A percentile compares a stretch with the other conserved stretches of the same genome.
Evolutionary conservation across 2,888 invertebrate genomes (phyloP).

Genomic region (Nomada fucata): DNA sequence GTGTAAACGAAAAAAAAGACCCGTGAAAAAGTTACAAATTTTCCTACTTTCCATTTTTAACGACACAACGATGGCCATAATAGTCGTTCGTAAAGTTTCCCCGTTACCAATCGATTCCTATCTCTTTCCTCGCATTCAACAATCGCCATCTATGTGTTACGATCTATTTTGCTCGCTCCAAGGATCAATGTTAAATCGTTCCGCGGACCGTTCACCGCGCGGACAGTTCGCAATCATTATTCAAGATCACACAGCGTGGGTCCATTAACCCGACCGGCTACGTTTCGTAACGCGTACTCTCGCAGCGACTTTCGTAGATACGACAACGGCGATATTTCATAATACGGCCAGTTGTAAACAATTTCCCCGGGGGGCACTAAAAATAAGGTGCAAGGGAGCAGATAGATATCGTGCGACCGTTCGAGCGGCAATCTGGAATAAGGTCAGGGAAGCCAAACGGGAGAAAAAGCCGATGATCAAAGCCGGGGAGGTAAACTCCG

Average conservation of each 20-base stretch:
- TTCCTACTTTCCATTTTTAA: neutral
- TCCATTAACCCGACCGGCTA: conserved; percentile 39
- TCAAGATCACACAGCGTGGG: conserved; percentile 48
- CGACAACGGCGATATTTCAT: conserved; percentile 60
- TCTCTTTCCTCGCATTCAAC: too few relatives aligned
- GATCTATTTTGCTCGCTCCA: neutral
- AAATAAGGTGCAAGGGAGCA: conserved; percentile 47
- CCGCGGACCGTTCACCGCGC: neutral
- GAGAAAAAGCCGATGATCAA: conserved; percentile 48
- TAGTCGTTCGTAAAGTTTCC: neutral
- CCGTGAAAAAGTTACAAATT: neutral
- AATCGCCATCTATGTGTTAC: neutral
- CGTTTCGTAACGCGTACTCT: conserved; percentile 36
- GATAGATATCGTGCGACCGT: conserved; percentile 48
- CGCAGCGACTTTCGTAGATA: conserved; percentile 51
- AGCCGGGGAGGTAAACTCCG: conserved; percentile 31
- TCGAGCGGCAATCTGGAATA: conserved; percentile 68
- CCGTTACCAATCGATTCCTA: neutral
- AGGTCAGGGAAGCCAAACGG: conserved; percentile 75
- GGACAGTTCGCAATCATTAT: conserved; percentile 47
- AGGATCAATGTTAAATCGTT: conserved; percentile 27
- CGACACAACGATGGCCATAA: neutral
- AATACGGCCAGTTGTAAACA: conserved; percentile 56
- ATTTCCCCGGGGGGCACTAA: conserved; percentile 56
- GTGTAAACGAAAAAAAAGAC: too few relatives aligned